Percentiles rank a stretch among this genome's conserved stretches.
Conservation (phyloP, 2,113 vertebrate species). For the Copsychus sechellarum region DNA sequence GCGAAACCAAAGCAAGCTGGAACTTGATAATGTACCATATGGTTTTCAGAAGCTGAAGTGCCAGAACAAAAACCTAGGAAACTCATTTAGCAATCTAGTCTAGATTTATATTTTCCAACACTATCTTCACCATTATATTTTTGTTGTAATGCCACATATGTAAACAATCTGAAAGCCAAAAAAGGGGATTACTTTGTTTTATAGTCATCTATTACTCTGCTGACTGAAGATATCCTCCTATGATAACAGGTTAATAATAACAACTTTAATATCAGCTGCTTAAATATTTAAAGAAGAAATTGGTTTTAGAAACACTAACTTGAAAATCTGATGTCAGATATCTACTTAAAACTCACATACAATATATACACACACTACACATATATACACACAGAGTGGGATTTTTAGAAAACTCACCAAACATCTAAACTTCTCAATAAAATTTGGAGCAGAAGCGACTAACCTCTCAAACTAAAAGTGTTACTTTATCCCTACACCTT, state of each 20-base stretch:
- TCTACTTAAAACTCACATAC: background rate
- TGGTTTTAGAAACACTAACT: background rate
- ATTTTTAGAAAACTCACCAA: background rate
- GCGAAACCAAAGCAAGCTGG: constrained; percentile 17
- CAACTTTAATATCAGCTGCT: background rate
- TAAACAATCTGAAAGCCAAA: background rate
- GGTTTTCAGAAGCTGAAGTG: constrained; percentile 7
- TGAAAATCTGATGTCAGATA: background rate
- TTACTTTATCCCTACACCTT: background rate
- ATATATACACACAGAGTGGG: accelerated
- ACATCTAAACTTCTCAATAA: background rate
- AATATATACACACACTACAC: background rate
- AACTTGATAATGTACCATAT: constrained; percentile 6
- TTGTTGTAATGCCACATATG: background rate
- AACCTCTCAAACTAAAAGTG: background rate
- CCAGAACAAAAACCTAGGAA: background rate
- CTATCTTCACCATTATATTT: background rate
- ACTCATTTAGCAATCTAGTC: background rate
- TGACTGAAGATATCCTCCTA: background rate
- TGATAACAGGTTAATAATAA: background rate
- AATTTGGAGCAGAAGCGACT: background rate
- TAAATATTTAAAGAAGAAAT: background rate
- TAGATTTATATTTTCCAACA: background rate
- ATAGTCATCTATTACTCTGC: background rate
- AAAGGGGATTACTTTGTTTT: background rate